These are phyloP conservation scores for Brachynemurus nebulosus DNA, from an alignment of 2,888 invertebrate genomes.

Conservation along the genomic window DNA sequence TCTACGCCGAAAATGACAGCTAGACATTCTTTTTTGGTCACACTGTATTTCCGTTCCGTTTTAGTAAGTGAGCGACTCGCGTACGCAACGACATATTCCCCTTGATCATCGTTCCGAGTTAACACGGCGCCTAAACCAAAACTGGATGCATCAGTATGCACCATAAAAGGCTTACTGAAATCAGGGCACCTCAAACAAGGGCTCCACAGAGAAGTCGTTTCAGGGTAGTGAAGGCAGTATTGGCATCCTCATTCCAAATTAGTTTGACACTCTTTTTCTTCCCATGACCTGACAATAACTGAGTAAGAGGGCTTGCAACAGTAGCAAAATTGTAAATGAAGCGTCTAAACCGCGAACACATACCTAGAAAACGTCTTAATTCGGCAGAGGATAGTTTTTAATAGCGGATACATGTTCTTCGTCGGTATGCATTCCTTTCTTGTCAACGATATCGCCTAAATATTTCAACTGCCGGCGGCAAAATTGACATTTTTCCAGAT, in stretches of 20 bases:
- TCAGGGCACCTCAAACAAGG: not conserved
- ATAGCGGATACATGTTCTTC: not conserved
- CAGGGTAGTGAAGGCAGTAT: not conserved
- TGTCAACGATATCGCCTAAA: not conserved
- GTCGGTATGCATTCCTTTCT: not conserved
- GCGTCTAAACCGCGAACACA: not conserved
- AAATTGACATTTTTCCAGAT: not conserved
- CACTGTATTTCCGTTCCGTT: not conserved
- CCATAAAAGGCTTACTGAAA: not conserved
- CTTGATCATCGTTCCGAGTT: not conserved
- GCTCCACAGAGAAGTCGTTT: not conserved
- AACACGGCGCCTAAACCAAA: not conserved
- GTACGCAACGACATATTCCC: not conserved
- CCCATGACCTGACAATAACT: not conserved
- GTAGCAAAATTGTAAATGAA: not conserved
- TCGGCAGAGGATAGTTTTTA: not conserved
- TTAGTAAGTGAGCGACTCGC: not conserved
- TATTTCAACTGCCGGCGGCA: too few species aligned
- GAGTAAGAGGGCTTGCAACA: not conserved
- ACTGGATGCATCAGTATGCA: not conserved
- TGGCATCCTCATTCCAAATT: not conserved
- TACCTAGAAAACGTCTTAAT: not conserved
- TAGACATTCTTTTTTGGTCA: not conserved
- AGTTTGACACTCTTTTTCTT: not conserved
- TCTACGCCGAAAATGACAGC: not conserved